phyloP scores from a whole-genome alignment of 2,113 vertebrate species.

The Lepidothrix coronata region DNA sequence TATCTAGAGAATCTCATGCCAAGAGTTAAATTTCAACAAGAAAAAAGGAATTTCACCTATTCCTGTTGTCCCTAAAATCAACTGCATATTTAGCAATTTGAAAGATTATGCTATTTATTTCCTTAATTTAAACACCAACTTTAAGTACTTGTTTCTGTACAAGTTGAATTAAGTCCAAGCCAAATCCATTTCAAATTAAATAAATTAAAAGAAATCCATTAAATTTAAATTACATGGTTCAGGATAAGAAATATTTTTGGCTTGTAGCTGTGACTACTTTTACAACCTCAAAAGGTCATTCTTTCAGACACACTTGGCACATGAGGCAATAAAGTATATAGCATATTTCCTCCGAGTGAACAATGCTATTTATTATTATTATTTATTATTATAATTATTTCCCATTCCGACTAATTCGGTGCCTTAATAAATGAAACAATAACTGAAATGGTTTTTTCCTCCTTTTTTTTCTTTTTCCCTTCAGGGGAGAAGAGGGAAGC shows the following conservation, averaged over 20 bases:
- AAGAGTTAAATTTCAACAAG: background rate
- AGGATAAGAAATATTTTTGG: background rate
- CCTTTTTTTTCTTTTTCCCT: background rate
- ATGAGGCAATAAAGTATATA: background rate
- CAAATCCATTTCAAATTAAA: background rate
- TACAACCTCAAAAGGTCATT: background rate
- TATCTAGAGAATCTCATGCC: background rate
- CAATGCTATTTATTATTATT: background rate
- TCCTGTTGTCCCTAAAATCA: background rate
- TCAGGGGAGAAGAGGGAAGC: background rate
- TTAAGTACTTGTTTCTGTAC: background rate
- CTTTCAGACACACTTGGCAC: background rate
- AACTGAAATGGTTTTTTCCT: accelerated
- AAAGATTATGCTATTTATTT: background rate
- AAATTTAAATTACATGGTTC: background rate
- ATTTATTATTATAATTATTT: background rate
- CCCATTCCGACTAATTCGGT: background rate
- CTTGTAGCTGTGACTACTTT: accelerated
- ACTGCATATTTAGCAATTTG: background rate
- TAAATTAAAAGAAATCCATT: background rate
- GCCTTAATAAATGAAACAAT: background rate
- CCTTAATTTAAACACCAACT: background rate
- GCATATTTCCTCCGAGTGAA: background rate
- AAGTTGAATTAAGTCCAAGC: no score
- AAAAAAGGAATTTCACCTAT: background rate